phyloP scores from a whole-genome alignment of 1,140 invertebrate species.

The Dendrolimus kikuchii region DNA sequence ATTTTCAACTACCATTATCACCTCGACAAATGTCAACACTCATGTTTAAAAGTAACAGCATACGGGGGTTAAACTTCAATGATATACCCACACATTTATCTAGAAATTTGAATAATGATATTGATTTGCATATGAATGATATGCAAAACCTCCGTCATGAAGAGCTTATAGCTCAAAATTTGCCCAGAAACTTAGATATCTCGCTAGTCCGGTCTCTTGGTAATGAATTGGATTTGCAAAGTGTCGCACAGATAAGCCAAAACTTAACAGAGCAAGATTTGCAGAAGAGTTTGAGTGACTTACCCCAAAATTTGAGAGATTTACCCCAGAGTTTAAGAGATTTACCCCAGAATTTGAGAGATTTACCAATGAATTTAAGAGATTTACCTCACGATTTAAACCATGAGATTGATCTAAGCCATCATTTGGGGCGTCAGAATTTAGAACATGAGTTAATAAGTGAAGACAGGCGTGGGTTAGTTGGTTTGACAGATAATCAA shows the following conservation, averaged over 20 bases:
- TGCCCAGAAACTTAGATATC: slow-evolving; percentile 40
- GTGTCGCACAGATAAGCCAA: slow-evolving; percentile 33
- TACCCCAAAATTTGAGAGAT: slow-evolving; percentile 28
- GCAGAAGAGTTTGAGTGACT: slow-evolving; percentile 26
- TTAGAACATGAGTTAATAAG: slow-evolving; percentile 35
- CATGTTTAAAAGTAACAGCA: slow-evolving; percentile 54
- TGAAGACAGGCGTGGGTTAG: slow-evolving; percentile 24
- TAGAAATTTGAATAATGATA: slow-evolving; percentile 32
- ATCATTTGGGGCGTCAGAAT: slow-evolving; percentile 35
- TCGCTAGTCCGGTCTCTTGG: slow-evolving; percentile 26
- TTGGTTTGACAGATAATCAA: neutral
- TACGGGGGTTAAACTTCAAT: slow-evolving; percentile 42
- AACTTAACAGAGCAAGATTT: slow-evolving; percentile 31
- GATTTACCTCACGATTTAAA: slow-evolving; percentile 33
- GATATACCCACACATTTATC: slow-evolving; percentile 43
- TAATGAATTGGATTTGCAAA: slow-evolving; percentile 50
- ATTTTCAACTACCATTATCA: slow-evolving; percentile 53
- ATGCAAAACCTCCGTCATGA: slow-evolving; percentile 5
- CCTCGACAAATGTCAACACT: slow-evolving; percentile 57
- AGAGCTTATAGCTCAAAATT: slow-evolving; percentile 1
- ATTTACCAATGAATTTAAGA: slow-evolving; percentile 14
- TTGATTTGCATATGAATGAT: slow-evolving; percentile 25
- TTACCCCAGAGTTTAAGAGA: slow-evolving; percentile 17
- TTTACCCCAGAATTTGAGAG: slow-evolving; percentile 34
- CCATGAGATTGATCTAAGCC: slow-evolving; percentile 36